Conservation (phyloP, 2,113 vertebrate genomes). For the Pachycephala philippinensis region DNA sequence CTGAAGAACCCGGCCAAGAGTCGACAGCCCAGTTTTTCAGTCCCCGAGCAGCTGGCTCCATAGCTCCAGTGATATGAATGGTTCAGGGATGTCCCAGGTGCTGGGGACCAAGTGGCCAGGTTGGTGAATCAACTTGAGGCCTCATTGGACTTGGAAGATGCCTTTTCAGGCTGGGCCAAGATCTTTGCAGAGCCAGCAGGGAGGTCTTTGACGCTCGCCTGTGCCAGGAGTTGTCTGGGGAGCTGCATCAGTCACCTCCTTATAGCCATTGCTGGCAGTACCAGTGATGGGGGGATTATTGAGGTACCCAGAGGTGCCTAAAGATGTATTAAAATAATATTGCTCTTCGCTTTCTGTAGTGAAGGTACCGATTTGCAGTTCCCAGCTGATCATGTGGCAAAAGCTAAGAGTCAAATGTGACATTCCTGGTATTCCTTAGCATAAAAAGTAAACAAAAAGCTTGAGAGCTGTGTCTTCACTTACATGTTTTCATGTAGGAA, state of each 20-base stretch:
- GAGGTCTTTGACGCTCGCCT: not conserved
- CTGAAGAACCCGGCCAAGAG: not conserved
- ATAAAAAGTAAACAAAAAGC: not conserved
- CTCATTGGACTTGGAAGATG: not conserved
- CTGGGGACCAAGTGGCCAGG: accelerated
- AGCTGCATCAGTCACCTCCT: not conserved
- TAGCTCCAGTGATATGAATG: not conserved
- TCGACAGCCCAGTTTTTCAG: accelerated
- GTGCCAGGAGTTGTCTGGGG: not conserved
- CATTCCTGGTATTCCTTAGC: not conserved
- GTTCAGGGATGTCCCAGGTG: accelerated
- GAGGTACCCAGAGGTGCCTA: not conserved
- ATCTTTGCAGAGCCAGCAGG: not conserved
- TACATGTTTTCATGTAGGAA: not conserved
- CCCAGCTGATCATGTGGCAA: not conserved
- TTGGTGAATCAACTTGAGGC: not conserved
- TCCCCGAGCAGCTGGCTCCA: accelerated
- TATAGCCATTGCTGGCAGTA: accelerated
- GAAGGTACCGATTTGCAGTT: not conserved
- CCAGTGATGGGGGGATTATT: not conserved
- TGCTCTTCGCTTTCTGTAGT: not conserved
- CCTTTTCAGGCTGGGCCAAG: accelerated
- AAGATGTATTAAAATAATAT: not conserved
- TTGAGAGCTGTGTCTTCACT: not conserved
- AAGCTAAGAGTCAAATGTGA: not conserved